Percentiles rank a stretch among this genome's conserved stretches.
Evolutionary conservation across 2,888 invertebrate species (phyloP).

Genomic region (Mongoloraphidia duomilia): DNA sequence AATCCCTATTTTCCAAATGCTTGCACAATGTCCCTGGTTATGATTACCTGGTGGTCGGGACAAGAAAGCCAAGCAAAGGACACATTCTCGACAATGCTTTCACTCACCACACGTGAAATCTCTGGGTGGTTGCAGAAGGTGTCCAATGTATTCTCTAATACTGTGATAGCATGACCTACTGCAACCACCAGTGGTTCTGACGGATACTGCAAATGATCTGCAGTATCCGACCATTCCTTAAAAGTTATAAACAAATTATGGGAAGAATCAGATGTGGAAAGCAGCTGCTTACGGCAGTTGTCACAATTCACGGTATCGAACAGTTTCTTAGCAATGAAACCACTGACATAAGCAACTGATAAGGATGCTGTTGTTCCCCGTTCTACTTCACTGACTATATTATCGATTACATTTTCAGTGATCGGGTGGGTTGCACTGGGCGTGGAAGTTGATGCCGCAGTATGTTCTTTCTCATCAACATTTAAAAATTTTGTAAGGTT

Average conservation of each 20-base stretch:
- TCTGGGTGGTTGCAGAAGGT: background rate
- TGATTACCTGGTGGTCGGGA: too few species aligned
- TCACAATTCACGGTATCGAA: too few species aligned
- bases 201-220: background rate
- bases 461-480: too few species aligned
- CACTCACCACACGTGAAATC: too few species aligned
- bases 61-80: too few species aligned
- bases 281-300: too few species aligned
- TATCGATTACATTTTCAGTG: too few species aligned
- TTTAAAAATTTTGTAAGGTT: too few species aligned
- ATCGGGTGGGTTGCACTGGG: too few species aligned
- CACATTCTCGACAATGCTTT: too few species aligned
- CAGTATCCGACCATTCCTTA: constrained; percentile 6
- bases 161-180: constrained; percentile 3
- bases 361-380: constrained; percentile 1
- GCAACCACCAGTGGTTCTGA: background rate
- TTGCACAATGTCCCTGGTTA: too few species aligned
- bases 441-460: too few species aligned
- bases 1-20: constrained; percentile 1
- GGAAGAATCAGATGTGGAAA: background rate
- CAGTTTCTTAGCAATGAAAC: constrained; percentile 4
- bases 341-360: constrained; percentile 10
- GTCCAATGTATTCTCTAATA: background rate
- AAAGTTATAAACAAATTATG: constrained; percentile 6
- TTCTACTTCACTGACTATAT: background rate